These are phyloP conservation scores for Gymnosoma rotundatum DNA, from an alignment of 2,888 invertebrate species.

Conservation along the genomic window DNA sequence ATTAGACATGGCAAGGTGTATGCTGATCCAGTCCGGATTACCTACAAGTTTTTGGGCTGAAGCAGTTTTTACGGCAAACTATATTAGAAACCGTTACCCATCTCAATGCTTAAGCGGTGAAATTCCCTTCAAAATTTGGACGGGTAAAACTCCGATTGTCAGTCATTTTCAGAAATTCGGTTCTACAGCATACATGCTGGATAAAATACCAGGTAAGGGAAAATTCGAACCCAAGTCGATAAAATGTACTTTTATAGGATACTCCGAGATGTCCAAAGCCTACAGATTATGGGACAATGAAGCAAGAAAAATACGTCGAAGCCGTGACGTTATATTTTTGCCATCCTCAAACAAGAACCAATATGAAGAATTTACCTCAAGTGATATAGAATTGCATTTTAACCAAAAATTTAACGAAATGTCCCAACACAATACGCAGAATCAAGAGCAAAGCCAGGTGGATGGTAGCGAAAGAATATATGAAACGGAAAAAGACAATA, in stretches of 20 bases:
- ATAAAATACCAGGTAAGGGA: conserved; percentile 51
- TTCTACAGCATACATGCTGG: conserved; percentile 38
- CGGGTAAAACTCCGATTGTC: conserved; percentile 52
- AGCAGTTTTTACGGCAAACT: conserved; percentile 74
- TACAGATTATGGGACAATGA: conserved; percentile 47
- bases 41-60: conserved; percentile 74
- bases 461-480: too few relatives aligned
- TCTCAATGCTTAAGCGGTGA: conserved; percentile 40
- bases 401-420: too few relatives aligned
- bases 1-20: conserved; percentile 72
- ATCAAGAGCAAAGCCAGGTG: too few relatives aligned
- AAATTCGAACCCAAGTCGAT: conserved; percentile 56
- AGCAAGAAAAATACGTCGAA: conserved; percentile 24
- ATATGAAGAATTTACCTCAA: not conserved
- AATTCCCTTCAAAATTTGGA: conserved; percentile 60
- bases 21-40: conserved; percentile 73
- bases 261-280: conserved; percentile 13
- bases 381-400: too few relatives aligned
- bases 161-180: conserved; percentile 62
- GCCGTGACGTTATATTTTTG: conserved; percentile 41
- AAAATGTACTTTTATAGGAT: conserved; percentile 44
- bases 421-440: too few relatives aligned
- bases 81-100: conserved; percentile 72
- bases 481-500: too few relatives aligned
- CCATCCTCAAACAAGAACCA: not conserved